Conservation (phyloP, 2,797 vertebrate genomes). For the Macropodus opercularis region DNA sequence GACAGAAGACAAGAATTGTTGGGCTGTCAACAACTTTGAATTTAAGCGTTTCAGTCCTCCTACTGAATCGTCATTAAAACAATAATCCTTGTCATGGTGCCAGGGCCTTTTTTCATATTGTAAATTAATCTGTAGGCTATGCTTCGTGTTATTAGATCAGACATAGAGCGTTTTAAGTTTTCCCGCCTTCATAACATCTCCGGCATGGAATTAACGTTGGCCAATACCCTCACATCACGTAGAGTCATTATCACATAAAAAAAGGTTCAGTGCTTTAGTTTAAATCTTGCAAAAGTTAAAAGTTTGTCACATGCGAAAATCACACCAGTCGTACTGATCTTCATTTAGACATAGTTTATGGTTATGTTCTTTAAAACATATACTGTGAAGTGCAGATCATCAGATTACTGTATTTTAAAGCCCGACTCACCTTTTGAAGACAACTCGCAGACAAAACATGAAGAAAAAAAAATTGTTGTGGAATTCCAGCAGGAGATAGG, state of each 20-base stretch:
- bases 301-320: no score
- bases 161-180: not conserved
- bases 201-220: not conserved
- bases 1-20: slow-evolving; percentile 14
- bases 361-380: slow-evolving; percentile 1
- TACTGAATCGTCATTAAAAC: not conserved
- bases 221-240: no score
- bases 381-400: slow-evolving; percentile 30
- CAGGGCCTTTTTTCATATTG: slow-evolving; percentile 3
- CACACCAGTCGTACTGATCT: not conserved
- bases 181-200: not conserved
- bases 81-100: not conserved
- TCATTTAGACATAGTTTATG: slow-evolving; percentile 10
- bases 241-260: no score
- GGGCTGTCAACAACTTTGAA: slow-evolving; percentile 8
- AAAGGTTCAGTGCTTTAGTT: no score
- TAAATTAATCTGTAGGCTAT: not conserved
- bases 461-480: slow-evolving; percentile 47
- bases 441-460: slow-evolving; percentile 73
- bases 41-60: slow-evolving; percentile 26
- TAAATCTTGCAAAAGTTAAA: no score
- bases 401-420: no score
- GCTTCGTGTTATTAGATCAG: not conserved
- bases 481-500: slow-evolving; percentile 58
- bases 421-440: slow-evolving; percentile 55